A percentile compares a stretch with the other conserved stretches of the same genome.
Evolutionary conservation across 2,888 invertebrate species (phyloP).

Genomic region (Leptinotarsa juncta): DNA sequence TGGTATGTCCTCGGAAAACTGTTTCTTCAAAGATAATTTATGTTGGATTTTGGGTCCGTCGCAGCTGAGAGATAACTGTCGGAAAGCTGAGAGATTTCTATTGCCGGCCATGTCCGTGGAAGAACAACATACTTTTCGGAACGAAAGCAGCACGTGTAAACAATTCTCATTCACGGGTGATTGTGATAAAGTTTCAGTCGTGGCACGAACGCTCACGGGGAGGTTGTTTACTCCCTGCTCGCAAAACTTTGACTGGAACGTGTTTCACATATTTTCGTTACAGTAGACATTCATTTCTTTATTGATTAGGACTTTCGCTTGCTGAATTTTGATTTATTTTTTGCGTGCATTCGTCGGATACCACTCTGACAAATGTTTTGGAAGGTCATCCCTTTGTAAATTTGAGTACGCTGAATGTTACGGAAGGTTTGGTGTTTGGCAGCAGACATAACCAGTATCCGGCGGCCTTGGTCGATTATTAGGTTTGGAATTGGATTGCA

Average conservation of each 20-base stretch:
- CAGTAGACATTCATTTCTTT: constrained; percentile 61
- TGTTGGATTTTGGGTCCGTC: constrained; percentile 49
- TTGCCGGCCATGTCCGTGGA: constrained; percentile 45
- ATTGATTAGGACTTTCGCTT: constrained; percentile 65
- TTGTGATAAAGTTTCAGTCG: constrained; percentile 24
- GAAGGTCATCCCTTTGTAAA: constrained; percentile 3
- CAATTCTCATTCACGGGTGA: constrained; percentile 24
- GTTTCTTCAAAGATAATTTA: constrained; percentile 57
- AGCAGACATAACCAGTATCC: neutral
- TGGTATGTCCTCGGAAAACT: constrained; percentile 58
- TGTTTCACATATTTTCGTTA: constrained; percentile 58
- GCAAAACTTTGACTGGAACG: constrained; percentile 63
- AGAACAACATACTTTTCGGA: constrained; percentile 9
- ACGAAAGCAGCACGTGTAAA: constrained; percentile 15
- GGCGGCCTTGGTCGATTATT: constrained; percentile 10
- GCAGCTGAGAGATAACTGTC: constrained; percentile 61
- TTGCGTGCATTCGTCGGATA: constrained; percentile 34
- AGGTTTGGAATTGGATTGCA: constrained; percentile 16
- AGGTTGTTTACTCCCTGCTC: constrained; percentile 54
- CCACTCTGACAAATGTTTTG: constrained; percentile 5
- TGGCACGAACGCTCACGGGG: constrained; percentile 29
- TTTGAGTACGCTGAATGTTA: constrained; percentile 13
- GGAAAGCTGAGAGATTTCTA: constrained; percentile 58
- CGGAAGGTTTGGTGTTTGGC: constrained; percentile 6
- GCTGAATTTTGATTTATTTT: constrained; percentile 55